Evolutionary conservation across 2,888 invertebrate genomes (phyloP), one percentile per base, ranked within the genome.

Genomic region (Pammene aurita): DNA sequence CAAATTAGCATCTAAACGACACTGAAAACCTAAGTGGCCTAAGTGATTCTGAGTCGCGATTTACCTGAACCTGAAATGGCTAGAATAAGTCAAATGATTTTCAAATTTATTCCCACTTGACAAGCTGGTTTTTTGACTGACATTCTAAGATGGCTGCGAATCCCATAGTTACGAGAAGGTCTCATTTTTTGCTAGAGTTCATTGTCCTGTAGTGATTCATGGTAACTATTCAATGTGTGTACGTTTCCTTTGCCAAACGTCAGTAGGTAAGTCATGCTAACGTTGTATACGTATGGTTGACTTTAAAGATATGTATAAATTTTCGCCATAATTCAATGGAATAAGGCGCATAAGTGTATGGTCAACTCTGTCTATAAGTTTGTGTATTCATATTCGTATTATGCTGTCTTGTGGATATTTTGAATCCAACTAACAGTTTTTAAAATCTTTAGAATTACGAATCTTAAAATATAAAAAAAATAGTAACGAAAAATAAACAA

Each of bases 151-250:
- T 63, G 50, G 35, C n/a, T 60, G 54, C 64, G 69, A 55, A 65
- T 54, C 68, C 68, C 58, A 54, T 68, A 69, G 69, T 69, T 64
- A 69, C 69, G 65, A 60, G 41, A 48, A 62, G 67, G 62, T 62
- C 60, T 57, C 69, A 65, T 65, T 69, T 69, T 69, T 69, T 69
- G 65, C 55, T 18, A 46, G 26, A 48, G 69, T 64, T 69, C 69
- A 60, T 65, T 60, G 69, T 65, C 38, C 69, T 18, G 13, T 10
- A 46, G 62, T 68, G 69, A 69, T 65, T 69, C 69, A 69, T 60
- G 52, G 41, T 55, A 26, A 58, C 60, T 64, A 38, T 52, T 58
- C 58, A 55, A 60, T 54, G 58, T 18, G 57, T 38, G 11, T 54
- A 64, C 46, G 52, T 34, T 65, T 46, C 35, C 41, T 44, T 55